Evolutionary conservation across 2,888 invertebrate species (phyloP).

Genomic region (Lagria hirta): DNA sequence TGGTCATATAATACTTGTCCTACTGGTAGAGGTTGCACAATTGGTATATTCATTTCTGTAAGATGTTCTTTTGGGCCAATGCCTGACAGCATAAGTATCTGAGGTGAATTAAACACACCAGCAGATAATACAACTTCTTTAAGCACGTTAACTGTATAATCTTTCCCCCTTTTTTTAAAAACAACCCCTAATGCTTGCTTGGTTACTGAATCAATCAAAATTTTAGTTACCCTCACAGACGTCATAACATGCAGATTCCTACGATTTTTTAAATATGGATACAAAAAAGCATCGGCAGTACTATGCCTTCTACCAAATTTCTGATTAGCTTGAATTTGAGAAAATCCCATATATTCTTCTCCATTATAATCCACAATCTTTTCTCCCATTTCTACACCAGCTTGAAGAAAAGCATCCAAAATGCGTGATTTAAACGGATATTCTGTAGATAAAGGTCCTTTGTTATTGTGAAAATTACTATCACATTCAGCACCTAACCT

Average conservation of each 20-base stretch:
- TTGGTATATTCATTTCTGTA: slow-evolving; percentile 59
- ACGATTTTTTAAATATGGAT: slow-evolving; percentile 57
- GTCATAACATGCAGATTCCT: slow-evolving; percentile 62
- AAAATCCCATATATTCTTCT: slow-evolving; percentile 49
- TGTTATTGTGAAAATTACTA: slow-evolving; percentile 60
- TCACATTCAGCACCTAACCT: slow-evolving; percentile 43
- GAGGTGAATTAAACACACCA: slow-evolving; percentile 77
- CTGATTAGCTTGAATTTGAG: slow-evolving; percentile 54
- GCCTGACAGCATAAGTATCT: slow-evolving; percentile 69
- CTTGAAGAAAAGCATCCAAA: slow-evolving; percentile 47
- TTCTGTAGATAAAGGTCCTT: slow-evolving; percentile 65
- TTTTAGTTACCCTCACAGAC: slow-evolving; percentile 59
- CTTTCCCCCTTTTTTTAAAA: slow-evolving; percentile 4
- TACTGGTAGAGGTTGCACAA: slow-evolving; percentile 64
- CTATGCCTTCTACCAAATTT: slow-evolving; percentile 58
- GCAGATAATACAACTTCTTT: slow-evolving; percentile 81
- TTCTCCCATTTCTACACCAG: slow-evolving; percentile 62
- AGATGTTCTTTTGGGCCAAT: slow-evolving; percentile 64
- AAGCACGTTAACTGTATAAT: slow-evolving; percentile 57
- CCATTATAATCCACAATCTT: slow-evolving; percentile 57
- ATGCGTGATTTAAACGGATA: slow-evolving; percentile 58
- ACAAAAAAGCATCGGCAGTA: slow-evolving; percentile 62
- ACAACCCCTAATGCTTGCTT: slow-evolving; percentile 55
- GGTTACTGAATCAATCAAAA: slow-evolving; percentile 57
- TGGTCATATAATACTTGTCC: slow-evolving; percentile 70